Conservation (phyloP, 2,113 vertebrate species). For the Pseudorectes ferrugineus region DNA sequence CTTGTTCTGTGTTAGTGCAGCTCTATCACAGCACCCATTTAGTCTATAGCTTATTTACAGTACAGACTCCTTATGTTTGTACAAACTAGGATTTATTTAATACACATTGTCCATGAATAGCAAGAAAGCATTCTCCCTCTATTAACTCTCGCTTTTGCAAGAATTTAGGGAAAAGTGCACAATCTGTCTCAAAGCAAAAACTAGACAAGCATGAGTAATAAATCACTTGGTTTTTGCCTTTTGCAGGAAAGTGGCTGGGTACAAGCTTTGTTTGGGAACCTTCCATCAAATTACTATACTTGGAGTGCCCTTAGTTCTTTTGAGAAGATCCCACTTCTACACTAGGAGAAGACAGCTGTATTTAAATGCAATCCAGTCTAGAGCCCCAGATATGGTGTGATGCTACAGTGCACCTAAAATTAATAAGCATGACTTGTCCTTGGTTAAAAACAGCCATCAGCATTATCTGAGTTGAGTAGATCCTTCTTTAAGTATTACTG, state of each 20-base stretch:
- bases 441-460: neutral
- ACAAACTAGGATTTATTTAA: neutral
- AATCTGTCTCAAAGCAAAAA: neutral
- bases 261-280: neutral
- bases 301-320: neutral
- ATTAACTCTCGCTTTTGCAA: neutral
- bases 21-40: neutral
- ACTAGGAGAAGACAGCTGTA: neutral
- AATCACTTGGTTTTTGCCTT: neutral
- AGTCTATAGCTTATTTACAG: neutral
- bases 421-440: neutral
- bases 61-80: neutral
- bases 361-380: neutral
- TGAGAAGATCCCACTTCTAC: neutral
- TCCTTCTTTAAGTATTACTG: neutral
- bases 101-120: rapidly evolving
- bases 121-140: neutral
- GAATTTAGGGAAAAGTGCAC: neutral
- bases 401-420: neutral
- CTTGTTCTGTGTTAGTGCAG: neutral
- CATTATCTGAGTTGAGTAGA: neutral
- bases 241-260: neutral
- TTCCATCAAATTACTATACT: neutral
- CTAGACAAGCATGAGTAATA: rapidly evolving
- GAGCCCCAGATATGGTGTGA: neutral